Evolutionary conservation across 2,797 vertebrate species (phyloP).

Genomic region (Fratercula arctica): DNA sequence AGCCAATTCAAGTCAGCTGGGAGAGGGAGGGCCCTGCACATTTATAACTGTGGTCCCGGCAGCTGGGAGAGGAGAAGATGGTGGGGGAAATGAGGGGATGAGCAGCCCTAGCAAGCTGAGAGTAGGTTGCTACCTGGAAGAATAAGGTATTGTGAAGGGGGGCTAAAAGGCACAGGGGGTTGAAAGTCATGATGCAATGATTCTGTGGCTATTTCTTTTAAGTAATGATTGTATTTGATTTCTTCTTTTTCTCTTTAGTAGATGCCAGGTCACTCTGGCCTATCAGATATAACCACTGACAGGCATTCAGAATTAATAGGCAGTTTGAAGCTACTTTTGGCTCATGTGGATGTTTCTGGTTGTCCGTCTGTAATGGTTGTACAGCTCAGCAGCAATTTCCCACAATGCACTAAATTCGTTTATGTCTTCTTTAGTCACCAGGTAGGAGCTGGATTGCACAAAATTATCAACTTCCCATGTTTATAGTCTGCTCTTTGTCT

Average conservation of each 20-base stretch:
- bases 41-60: too few species aligned
- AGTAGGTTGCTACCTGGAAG: not conserved
- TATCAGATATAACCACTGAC: not conserved
- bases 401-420: not conserved
- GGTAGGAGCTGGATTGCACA: not conserved
- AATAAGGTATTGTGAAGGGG: not conserved
- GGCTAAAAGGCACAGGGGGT: not conserved
- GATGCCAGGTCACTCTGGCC: not conserved
- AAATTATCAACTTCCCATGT: not conserved
- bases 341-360: not conserved
- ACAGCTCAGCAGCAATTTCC: not conserved
- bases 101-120: not conserved
- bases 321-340: conserved; percentile 5
- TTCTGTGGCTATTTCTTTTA: not conserved
- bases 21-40: not conserved
- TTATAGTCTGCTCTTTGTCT: not conserved
- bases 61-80: rapidly evolving
- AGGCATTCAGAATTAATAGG: not conserved
- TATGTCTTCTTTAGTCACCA: not conserved
- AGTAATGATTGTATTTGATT: not conserved
- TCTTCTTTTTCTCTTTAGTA: not conserved
- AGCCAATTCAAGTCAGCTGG: not conserved
- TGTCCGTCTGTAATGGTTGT: not conserved
- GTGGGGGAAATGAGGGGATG: rapidly evolving
- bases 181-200: not conserved